Evolutionary conservation across 2,113 vertebrate genomes (phyloP).

Genomic region (Rallus limicola): DNA sequence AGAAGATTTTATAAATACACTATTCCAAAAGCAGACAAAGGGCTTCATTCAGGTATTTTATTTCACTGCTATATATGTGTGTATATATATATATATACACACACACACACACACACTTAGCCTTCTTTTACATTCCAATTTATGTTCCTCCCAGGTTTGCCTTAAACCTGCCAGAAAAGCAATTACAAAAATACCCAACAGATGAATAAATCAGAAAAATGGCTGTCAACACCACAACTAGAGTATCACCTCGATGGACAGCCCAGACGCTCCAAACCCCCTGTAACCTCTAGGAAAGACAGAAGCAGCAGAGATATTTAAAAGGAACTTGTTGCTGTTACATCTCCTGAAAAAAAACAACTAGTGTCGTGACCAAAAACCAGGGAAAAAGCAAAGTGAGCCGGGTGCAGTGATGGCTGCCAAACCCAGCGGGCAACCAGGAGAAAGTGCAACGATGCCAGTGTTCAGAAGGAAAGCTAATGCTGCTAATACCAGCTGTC

Average conservation of each 20-base stretch:
- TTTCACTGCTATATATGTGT: background rate
- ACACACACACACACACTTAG: background rate
- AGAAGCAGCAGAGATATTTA: accelerated
- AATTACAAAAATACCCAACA: accelerated
- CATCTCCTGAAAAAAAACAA: background rate
- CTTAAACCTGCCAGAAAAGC: background rate
- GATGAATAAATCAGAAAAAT: accelerated
- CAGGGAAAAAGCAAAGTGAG: accelerated
- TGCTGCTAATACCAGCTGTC: background rate
- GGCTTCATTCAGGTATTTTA: background rate
- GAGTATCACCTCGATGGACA: accelerated
- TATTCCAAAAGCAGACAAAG: background rate
- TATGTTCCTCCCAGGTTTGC: background rate
- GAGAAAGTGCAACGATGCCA: background rate
- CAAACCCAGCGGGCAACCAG: accelerated
- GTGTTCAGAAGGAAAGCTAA: background rate
- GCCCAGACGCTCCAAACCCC: accelerated
- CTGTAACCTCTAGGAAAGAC: accelerated
- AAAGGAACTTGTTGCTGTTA: background rate
- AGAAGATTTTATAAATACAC: background rate
- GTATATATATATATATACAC: background rate
- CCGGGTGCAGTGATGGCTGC: background rate
- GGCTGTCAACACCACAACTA: accelerated
- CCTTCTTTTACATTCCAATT: background rate
- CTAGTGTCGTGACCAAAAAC: accelerated